Percentiles rank a stretch among this genome's conserved stretches.
phyloP scores from a whole-genome alignment of 1,140 invertebrate genomes.

The Tribolium madens region DNA sequence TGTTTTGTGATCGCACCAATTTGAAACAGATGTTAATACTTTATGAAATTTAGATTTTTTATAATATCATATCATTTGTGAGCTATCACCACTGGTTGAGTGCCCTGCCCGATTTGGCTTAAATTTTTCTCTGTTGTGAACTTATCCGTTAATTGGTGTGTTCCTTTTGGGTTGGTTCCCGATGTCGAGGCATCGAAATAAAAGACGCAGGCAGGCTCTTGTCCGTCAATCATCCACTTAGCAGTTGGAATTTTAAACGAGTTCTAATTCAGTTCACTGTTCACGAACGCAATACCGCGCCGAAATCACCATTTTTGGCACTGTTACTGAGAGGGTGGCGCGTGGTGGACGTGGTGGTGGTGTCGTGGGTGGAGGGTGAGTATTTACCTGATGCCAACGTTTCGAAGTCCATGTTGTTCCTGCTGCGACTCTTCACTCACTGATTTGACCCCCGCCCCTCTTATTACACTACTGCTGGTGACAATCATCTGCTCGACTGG shows the following conservation, averaged over 20 bases:
- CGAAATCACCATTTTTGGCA: slow-evolving; percentile 34
- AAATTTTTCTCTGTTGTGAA: slow-evolving; percentile 1
- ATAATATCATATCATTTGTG: too few species aligned
- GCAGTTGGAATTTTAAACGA: slow-evolving; percentile 52
- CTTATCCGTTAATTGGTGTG: slow-evolving; percentile 27
- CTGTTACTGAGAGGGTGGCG: not conserved
- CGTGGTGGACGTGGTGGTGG: not conserved
- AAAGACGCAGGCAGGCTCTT: slow-evolving; percentile 50
- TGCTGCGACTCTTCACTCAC: slow-evolving; percentile 51
- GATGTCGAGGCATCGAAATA: slow-evolving; percentile 18
- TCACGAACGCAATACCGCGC: slow-evolving; percentile 16
- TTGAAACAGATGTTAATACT: too few species aligned
- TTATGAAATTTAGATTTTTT: too few species aligned
- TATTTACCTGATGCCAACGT: slow-evolving; percentile 62
- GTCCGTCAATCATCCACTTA: slow-evolving; percentile 59
- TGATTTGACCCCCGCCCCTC: slow-evolving; percentile 56
- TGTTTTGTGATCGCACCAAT: too few species aligned
- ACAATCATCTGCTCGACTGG: slow-evolving; percentile 56
- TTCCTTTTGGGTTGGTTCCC: slow-evolving; percentile 32
- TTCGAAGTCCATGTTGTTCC: slow-evolving; percentile 63
- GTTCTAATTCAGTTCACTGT: slow-evolving; percentile 43
- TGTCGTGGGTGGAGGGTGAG: not conserved
- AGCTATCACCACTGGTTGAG: too few species aligned
- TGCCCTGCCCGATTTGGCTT: too few species aligned
- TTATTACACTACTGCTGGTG: slow-evolving; percentile 47